Percentiles rank a stretch among this genome's conserved stretches.
Evolutionary conservation across 2,113 vertebrate genomes (phyloP).

Genomic region (Misgurnus mizolepis): DNA sequence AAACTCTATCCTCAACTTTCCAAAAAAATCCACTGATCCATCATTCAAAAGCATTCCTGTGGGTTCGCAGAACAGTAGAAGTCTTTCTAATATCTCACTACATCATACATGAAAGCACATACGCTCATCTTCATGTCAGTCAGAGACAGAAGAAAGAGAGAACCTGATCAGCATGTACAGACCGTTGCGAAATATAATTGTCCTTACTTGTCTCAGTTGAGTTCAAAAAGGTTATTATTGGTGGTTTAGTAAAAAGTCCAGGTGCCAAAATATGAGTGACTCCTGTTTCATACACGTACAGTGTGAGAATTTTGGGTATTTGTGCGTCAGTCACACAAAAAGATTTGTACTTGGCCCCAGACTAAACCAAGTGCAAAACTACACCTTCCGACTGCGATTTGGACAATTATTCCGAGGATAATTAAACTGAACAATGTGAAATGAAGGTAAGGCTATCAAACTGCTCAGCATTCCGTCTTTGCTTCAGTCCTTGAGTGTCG

Average conservation of each 20-base stretch:
- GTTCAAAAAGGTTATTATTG: no score
- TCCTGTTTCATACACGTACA: no score
- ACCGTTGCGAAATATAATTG: no score
- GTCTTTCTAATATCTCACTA: slow-evolving; percentile 17
- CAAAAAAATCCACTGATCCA: slow-evolving; percentile 38
- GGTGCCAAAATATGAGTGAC: no score
- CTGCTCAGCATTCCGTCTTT: slow-evolving; percentile 16
- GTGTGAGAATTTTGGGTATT: no score
- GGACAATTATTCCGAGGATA: background rate
- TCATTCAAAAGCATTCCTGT: slow-evolving; percentile 25
- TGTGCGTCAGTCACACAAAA: no score
- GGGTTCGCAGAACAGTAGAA: background rate
- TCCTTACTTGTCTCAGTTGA: no score
- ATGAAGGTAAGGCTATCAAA: background rate
- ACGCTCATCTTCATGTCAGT: background rate
- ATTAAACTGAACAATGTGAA: background rate
- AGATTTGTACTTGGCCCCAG: no score
- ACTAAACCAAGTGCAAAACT: background rate
- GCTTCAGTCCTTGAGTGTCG: slow-evolving; percentile 24
- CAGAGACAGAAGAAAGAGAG: background rate
- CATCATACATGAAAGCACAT: slow-evolving; percentile 4
- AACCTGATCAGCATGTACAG: no score
- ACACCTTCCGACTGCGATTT: background rate
- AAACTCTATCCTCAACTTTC: slow-evolving; percentile 10
- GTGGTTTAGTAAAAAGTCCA: no score